Conservation (phyloP, 2,888 invertebrate species). For the Pammene aurita region DNA sequence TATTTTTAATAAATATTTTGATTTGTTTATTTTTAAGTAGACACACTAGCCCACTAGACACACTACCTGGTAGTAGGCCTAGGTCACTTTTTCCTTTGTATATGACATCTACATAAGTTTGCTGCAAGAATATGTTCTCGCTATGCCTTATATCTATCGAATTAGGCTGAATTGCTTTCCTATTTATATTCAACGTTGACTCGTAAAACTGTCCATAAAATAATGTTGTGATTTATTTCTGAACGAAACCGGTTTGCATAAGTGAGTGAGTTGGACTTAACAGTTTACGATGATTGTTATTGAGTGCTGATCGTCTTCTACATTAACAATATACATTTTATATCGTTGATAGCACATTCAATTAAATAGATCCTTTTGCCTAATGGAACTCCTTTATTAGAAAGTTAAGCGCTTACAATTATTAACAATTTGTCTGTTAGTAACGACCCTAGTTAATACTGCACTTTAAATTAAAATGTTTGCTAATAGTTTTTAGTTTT, state of each 20-base stretch:
- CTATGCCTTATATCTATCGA: background rate
- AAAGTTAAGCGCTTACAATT: conserved; percentile 21
- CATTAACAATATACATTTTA: conserved; percentile 48
- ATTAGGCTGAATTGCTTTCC: conserved; percentile 5
- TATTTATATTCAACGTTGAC: conserved; percentile 4
- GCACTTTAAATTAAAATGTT: too few species aligned
- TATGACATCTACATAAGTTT: too few species aligned
- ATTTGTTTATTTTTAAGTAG: too few species aligned
- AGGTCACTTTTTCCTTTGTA: too few species aligned
- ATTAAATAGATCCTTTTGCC: conserved; percentile 41
- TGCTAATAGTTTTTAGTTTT: too few species aligned
- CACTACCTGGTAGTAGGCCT: too few species aligned
- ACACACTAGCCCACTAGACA: too few species aligned
- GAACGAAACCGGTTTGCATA: conserved; percentile 19
- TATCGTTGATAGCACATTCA: conserved; percentile 46
- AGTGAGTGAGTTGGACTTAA: conserved; percentile 37
- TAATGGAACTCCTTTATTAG: conserved; percentile 43
- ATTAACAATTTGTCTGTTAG: conserved; percentile 12
- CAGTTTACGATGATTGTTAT: conserved; percentile 49
- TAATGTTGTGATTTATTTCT: background rate
- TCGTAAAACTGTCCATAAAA: conserved; percentile 15
- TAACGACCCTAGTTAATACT: too few species aligned
- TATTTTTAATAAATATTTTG: too few species aligned
- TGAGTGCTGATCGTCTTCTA: conserved; percentile 45
- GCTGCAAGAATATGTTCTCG: background rate